Percentiles rank a stretch among this genome's conserved stretches.
Evolutionary conservation across 2,888 invertebrate genomes (phyloP).

Genomic region (Ochropleura plecta): DNA sequence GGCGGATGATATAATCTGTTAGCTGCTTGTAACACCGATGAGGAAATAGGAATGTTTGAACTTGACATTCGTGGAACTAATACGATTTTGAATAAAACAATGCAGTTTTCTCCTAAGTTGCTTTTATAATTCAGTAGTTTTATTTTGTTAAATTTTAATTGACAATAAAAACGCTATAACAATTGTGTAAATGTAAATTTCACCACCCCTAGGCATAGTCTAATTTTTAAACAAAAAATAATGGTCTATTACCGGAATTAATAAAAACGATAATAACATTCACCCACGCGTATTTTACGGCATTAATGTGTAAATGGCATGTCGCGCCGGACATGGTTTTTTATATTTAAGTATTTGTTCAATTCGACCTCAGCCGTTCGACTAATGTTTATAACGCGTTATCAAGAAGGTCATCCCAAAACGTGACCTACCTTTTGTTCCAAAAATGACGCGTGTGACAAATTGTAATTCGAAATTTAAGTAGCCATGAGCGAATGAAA

Average conservation of each 20-base stretch:
- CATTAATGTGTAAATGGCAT: slow-evolving; percentile 58
- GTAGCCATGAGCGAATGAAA: slow-evolving; percentile 5
- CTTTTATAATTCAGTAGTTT: not conserved
- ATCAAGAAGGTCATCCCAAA: slow-evolving; percentile 54
- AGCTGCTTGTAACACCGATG: not conserved
- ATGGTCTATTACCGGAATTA: slow-evolving; percentile 41
- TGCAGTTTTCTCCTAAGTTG: not conserved
- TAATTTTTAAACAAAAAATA: slow-evolving; percentile 18
- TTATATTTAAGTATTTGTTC: slow-evolving; percentile 53
- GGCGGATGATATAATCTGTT: slow-evolving; percentile 24
- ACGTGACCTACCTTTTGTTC: slow-evolving; percentile 28
- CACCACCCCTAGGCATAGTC: slow-evolving; percentile 2
- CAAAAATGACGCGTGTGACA: slow-evolving; percentile 30
- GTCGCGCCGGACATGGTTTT: slow-evolving; percentile 40
- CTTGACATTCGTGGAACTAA: slow-evolving; percentile 30
- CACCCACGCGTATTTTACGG: slow-evolving; percentile 33
- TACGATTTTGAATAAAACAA: not conserved
- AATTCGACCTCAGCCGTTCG: slow-evolving; percentile 46
- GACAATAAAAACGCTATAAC: not conserved
- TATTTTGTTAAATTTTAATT: slow-evolving; percentile 8
- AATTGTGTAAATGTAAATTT: not conserved
- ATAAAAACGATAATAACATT: slow-evolving; percentile 37
- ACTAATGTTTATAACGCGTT: slow-evolving; percentile 31
- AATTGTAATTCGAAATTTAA: slow-evolving; percentile 42
- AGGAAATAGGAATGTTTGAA: slow-evolving; percentile 24